Evolutionary conservation across 2,113 vertebrate species (phyloP).

Genomic region (Aptenodytes forsteri): DNA sequence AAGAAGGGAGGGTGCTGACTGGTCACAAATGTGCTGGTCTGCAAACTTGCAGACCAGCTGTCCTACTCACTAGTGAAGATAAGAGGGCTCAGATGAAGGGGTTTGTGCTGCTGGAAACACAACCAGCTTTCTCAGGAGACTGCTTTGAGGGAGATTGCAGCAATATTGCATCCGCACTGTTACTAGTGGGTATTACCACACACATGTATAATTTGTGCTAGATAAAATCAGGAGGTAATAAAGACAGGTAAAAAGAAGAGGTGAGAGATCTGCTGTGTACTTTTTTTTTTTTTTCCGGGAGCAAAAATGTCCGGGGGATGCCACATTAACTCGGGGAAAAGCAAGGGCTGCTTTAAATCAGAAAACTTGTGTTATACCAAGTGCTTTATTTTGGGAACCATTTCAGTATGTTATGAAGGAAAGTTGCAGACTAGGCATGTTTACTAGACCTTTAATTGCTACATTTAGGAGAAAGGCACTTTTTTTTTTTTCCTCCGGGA

Average conservation of each 20-base stretch:
- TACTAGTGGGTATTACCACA: neutral
- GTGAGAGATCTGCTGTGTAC: neutral
- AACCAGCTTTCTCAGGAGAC: slow-evolving; percentile 27
- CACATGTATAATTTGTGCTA: neutral
- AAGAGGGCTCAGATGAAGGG: slow-evolving; percentile 34
- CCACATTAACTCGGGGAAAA: neutral
- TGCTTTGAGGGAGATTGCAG: slow-evolving; percentile 37
- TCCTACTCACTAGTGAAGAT: slow-evolving; percentile 13
- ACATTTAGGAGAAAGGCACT: slow-evolving; percentile 63
- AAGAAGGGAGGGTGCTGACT: neutral
- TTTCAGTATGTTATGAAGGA: slow-evolving; percentile 64
- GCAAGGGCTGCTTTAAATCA: slow-evolving; percentile 24
- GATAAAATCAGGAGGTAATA: slow-evolving; percentile 64
- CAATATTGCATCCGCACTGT: slow-evolving; percentile 7
- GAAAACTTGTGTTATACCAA: slow-evolving; percentile 26
- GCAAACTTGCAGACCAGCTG: slow-evolving; percentile 35
- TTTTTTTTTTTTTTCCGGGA: neutral
- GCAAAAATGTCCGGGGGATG: neutral
- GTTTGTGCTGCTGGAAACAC: slow-evolving; percentile 26
- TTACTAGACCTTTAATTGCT: slow-evolving; percentile 74
- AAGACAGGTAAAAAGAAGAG: neutral
- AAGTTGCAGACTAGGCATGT: slow-evolving; percentile 72
- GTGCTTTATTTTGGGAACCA: slow-evolving; percentile 56
- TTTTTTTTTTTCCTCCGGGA: neutral
- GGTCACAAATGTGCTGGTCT: neutral